Conservation (phyloP, 35 echinoderm and acorn worm species). For the Hemicentrotus pulcherrimus region DNA sequence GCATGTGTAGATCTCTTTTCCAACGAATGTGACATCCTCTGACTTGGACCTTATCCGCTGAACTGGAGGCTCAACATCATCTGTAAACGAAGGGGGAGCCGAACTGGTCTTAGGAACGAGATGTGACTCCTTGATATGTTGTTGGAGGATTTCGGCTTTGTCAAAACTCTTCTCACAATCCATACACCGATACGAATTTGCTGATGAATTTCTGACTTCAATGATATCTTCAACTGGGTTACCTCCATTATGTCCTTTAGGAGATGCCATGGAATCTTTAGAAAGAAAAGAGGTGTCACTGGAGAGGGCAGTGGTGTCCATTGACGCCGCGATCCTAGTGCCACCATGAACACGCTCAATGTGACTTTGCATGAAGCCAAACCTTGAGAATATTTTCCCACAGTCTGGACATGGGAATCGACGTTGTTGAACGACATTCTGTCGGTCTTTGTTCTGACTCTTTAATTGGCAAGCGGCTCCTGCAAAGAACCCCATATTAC, state of each 20-base stretch:
- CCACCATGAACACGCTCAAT: constrained; percentile 51
- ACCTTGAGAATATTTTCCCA: constrained; percentile 46
- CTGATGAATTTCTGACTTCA: not conserved
- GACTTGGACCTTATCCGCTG: constrained; percentile 12
- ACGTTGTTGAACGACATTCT: not conserved
- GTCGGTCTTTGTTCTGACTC: not conserved
- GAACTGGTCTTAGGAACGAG: not conserved
- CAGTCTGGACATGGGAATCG: constrained; percentile 49
- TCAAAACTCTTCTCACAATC: not conserved
- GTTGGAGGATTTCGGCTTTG: not conserved
- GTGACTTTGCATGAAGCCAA: constrained; percentile 48
- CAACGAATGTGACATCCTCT: not conserved
- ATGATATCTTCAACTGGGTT: not conserved
- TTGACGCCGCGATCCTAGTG: not conserved
- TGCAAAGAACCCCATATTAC: not conserved
- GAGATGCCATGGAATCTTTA: not conserved
- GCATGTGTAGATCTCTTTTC: constrained; percentile 31
- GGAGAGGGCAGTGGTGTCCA: not conserved
- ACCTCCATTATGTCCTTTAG: not conserved
- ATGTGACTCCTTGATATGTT: constrained; percentile 38
- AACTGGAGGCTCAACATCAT: not conserved
- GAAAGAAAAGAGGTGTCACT: not conserved
- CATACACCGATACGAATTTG: not conserved
- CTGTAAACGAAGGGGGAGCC: not conserved
- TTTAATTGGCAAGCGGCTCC: not conserved